A percentile compares a stretch with the other conserved stretches of the same genome.
phyloP scores from a whole-genome alignment of 2,797 vertebrate genomes.

The Gymnocypris eckloni region DNA sequence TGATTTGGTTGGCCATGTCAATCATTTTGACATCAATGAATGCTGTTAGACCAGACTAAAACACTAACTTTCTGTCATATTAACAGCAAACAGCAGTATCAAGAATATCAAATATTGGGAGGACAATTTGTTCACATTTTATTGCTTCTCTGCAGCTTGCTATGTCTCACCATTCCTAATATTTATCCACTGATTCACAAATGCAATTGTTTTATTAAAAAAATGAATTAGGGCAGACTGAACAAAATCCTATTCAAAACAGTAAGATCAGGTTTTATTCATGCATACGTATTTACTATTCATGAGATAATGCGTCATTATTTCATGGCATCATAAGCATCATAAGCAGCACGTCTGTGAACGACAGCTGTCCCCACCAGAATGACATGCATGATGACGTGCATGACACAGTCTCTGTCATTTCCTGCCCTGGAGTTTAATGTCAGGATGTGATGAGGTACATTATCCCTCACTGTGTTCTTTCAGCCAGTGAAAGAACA shows the following conservation, averaged over 20 bases:
- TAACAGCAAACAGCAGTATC: background rate
- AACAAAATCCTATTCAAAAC: background rate
- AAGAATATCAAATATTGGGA: background rate
- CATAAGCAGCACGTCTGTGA: background rate
- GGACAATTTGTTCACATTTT: background rate
- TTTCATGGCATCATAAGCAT: conserved; percentile 1
- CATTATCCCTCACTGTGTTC: conserved; percentile 22
- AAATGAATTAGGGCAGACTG: background rate
- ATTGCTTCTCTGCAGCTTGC: conserved; percentile 3
- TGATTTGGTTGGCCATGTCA: background rate
- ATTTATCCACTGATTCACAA: background rate
- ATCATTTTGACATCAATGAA: background rate
- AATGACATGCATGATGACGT: conserved; percentile 1
- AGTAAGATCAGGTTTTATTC: background rate
- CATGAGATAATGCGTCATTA: conserved; percentile 1
- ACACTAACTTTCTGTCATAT: background rate
- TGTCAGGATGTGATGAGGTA: background rate
- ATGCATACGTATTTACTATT: background rate
- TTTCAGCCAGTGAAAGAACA: conserved; percentile 31
- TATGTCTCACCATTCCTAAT: background rate
- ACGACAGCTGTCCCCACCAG: background rate
- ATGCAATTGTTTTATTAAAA: conserved; percentile 8
- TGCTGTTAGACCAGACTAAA: background rate
- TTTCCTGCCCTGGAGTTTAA: conserved; percentile 22
- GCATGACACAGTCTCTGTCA: background rate